Base-by-base conservation (phyloP, 2,797 vertebrate species). In the Phrynocephalus forsythii region DNA sequence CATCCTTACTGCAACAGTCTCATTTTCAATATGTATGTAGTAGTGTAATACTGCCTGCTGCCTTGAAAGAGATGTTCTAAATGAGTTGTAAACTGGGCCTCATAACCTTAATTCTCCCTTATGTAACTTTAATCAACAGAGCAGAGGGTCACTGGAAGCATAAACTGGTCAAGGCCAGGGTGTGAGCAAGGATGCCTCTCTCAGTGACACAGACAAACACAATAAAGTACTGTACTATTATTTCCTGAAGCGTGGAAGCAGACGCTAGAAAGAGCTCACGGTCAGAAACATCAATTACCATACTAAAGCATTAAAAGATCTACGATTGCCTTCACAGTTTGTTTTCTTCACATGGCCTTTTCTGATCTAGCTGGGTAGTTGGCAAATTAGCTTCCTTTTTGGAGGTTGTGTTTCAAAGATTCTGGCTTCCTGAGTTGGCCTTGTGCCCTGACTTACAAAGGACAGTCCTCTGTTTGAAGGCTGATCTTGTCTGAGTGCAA, bases 111-210 rank as follows among this genome's bases (percentile, higher is more conserved):
- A 87, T 82, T 75, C 86, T 82, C 79, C 75, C 56, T 87, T 87
- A 82, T 87, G 82, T 82, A 87, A 87, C 79, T 87, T 87, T 82
- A 87, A 87, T 87, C 79, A 87, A 67, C 79, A 87, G 86, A 30
- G 68, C 63, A 26, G 67, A 24, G 50, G 38, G 71, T 76, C 71
- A 76, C 20, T 76, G 56, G 71, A 81, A 82, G 79, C 79, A 66
- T 75, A 28, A 82, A 52, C 71, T 87, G 71, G 71, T 50, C 71
- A 82, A 75, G 33, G 20, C 77, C 56, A 76, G 71, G 73, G 20
- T 50, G 18, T 60, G 33, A 72, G 33, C 44, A 76, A 52, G n/a
- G 18, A 18, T 79, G 18, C 78, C 30, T 18, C 26, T 84, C 72
- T 52, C 60, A 44, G 63, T 11, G 10, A 56, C 13, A 33, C 24